Evolutionary conservation across 2,113 vertebrate species (phyloP), one percentile per base, ranked within the genome.

Genomic region (Eurypyga helias): DNA sequence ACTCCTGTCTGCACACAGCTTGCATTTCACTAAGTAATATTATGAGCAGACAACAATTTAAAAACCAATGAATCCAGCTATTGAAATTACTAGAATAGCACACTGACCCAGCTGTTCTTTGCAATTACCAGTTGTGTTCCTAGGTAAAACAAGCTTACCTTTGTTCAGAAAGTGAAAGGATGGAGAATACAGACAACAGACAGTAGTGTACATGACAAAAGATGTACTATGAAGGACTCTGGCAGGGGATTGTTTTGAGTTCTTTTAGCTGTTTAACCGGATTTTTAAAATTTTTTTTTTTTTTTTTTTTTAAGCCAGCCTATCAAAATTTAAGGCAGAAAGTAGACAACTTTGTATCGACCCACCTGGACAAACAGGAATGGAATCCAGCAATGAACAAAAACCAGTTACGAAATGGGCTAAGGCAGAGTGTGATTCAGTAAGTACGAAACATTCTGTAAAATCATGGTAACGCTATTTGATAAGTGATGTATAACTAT

Each of bases 361-460:
- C 98, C 8, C 99, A 99, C 46, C 97, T 99, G 96, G 99, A 99
- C 97, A 99, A 99, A 38, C 99, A 99, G 96, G 99, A 99, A 19
- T 99, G 99, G 99, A 99, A 98, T 89, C 99, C 99, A 24, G 90
- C 99, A 38, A 99, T 99, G 98, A 99, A 99, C 98, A 99, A 99
- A 97, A 99, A 99, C 98, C 99, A 99, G 92, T 93, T 99, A 90
- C 98, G 99, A 84, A 99, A 99, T 18, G 99, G 99, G 33, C 98
- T 99, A 45, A 98, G 99, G 77, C 99, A 99, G 92, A 99, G 99
- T 4, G 99, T 99, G 57, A 98, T 99, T 70, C 99, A 99, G 99
- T 99, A 97, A 99, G 99, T 99, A 87, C 71, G 72, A 71, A 75
- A 46, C 41, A 20, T 64, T 57, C 48, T 45, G 12, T 67, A 61